These are phyloP conservation scores for Scomber scombrus DNA, from an alignment of 2,113 vertebrate species.

Conservation along the genomic window DNA sequence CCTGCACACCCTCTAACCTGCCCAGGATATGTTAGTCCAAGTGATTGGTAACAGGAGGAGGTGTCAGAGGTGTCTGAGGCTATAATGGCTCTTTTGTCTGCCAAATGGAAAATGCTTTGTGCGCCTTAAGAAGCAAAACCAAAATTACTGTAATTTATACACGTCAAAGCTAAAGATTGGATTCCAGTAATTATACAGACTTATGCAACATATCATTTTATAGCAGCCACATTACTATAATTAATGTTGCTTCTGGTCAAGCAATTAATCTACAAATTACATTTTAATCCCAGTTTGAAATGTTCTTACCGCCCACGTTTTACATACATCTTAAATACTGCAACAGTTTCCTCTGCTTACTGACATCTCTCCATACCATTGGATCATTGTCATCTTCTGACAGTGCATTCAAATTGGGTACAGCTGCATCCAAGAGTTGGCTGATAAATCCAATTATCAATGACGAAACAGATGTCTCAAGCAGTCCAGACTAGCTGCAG, in stretches of 20 bases:
- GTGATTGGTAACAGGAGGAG: too few relatives aligned
- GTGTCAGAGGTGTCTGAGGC: background rate
- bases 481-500: conserved; percentile 28
- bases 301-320: background rate
- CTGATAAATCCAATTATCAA: conserved; percentile 55
- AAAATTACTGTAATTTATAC: background rate
- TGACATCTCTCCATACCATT: background rate
- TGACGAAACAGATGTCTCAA: conserved; percentile 45
- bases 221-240: background rate
- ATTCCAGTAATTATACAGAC: background rate
- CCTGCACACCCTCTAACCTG: background rate
- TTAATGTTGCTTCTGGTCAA: background rate
- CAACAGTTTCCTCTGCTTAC: background rate
- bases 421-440: conserved; percentile 35
- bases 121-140: background rate
- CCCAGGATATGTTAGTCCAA: background rate
- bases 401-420: conserved; percentile 7
- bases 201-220: background rate
- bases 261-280: background rate
- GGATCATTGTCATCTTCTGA: background rate
- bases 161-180: background rate
- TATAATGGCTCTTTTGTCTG: background rate
- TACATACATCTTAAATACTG: background rate
- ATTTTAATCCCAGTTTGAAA: background rate
- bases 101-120: background rate